phyloP scores from a whole-genome alignment of 2,888 invertebrate genomes.

The Aphodius granarius region DNA sequence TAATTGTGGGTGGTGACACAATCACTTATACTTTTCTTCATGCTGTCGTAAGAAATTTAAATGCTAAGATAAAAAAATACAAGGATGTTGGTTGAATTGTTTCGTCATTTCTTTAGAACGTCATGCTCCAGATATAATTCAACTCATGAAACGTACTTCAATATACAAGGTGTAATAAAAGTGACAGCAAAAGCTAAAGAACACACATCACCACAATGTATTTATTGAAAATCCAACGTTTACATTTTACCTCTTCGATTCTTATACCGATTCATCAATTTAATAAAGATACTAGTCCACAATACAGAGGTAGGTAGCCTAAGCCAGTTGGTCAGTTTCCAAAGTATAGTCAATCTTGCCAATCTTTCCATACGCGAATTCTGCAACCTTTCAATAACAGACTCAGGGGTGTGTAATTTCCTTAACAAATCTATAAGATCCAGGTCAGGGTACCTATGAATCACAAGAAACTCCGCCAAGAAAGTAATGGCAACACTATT shows the following conservation, averaged over 20 bases:
- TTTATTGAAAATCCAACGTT: no score
- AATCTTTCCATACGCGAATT: background rate
- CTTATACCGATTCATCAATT: background rate
- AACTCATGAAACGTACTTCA: no score
- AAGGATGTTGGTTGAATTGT: no score
- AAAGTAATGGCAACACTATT: background rate
- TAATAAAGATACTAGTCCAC: background rate
- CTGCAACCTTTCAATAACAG: background rate
- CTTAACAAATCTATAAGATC: background rate
- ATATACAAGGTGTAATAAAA: no score
- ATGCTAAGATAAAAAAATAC: no score
- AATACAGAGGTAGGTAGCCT: background rate
- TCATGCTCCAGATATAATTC: no score
- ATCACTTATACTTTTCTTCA: no score
- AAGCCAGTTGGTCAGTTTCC: background rate
- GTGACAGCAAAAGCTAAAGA: no score
- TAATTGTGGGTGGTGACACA: no score
- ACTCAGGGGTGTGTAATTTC: background rate
- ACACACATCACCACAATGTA: background rate
- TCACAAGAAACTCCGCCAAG: background rate
- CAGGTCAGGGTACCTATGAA: background rate
- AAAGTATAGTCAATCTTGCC: background rate
- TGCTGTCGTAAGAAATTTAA: no score
- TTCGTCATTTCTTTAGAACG: no score
- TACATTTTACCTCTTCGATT: background rate